Conservation (phyloP, 2,797 vertebrate genomes). For the Peromyscus nudipes region DNA sequence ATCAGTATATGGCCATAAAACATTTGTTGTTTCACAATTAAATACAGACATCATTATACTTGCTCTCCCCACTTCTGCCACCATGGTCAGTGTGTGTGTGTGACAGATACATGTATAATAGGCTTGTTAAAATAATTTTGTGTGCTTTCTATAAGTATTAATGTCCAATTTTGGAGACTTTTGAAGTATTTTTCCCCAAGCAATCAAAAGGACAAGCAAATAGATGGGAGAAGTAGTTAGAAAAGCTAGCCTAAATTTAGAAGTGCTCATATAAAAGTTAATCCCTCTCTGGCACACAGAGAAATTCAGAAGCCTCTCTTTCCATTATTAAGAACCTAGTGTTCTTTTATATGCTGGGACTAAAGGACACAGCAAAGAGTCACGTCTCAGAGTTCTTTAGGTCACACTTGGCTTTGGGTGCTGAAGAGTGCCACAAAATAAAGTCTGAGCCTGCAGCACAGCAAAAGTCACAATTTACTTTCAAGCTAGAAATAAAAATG, state of each 20-base stretch:
- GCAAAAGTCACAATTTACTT: constrained; percentile 57
- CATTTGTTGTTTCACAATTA: neutral
- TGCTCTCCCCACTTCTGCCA: neutral
- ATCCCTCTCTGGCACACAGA: constrained; percentile 60
- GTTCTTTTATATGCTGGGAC: constrained; percentile 40
- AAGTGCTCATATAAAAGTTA: constrained; percentile 10
- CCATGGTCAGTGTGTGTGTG: neutral
- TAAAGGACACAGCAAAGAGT: constrained; percentile 72
- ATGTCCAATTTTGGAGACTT: constrained; percentile 49
- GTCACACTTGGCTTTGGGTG: constrained; percentile 66
- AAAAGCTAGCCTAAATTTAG: constrained; percentile 71
- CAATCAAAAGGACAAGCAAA: neutral
- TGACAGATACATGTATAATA: neutral
- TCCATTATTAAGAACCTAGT: constrained; percentile 4
- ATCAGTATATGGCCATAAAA: neutral
- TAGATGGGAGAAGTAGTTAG: neutral
- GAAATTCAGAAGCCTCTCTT: constrained; percentile 51
- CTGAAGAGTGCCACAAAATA: neutral
- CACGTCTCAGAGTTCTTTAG: neutral
- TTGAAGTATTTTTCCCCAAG: constrained; percentile 53
- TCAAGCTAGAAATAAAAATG: constrained; percentile 56
- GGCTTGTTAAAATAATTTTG: constrained; percentile 33
- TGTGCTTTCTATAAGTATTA: neutral
- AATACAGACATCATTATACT: neutral
- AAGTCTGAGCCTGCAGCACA: neutral